phyloP scores from a whole-genome alignment of 2,113 vertebrate genomes.

The Peromyscus maniculatus region DNA sequence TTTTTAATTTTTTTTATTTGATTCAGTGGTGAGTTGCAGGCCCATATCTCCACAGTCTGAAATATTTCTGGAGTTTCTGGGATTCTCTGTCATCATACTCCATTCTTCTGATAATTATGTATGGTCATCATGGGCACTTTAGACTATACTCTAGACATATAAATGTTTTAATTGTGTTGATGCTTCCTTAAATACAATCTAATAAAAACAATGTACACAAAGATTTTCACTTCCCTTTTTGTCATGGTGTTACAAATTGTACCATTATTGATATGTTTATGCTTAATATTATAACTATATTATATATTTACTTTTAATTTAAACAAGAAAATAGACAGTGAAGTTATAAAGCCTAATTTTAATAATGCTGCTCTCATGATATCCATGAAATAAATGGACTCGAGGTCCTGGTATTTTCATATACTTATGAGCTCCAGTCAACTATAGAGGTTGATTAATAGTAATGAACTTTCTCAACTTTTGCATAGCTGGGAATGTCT shows the following conservation, averaged over 20 bases:
- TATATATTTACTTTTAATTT: not conserved
- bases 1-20: not conserved
- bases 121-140: not conserved
- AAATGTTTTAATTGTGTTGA: not conserved
- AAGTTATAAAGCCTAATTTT: not conserved
- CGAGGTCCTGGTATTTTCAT: not conserved
- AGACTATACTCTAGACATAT: not conserved
- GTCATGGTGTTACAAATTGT: not conserved
- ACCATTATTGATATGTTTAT: not conserved
- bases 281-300: not conserved
- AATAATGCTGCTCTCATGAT: not conserved
- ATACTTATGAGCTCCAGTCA: not conserved
- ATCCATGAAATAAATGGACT: not conserved
- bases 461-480: not conserved
- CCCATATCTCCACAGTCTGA: not conserved
- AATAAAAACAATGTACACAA: not conserved
- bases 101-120: not conserved
- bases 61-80: not conserved
- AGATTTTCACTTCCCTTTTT: not conserved
- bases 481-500: not conserved
- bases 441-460: accelerated
- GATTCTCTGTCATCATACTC: not conserved
- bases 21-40: not conserved
- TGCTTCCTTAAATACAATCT: not conserved
- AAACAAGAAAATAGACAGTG: not conserved